A percentile compares a stretch with the other conserved stretches of the same genome.
Conservation (phyloP, 2,797 vertebrate genomes). For the Poeciliopsis presidionis region DNA sequence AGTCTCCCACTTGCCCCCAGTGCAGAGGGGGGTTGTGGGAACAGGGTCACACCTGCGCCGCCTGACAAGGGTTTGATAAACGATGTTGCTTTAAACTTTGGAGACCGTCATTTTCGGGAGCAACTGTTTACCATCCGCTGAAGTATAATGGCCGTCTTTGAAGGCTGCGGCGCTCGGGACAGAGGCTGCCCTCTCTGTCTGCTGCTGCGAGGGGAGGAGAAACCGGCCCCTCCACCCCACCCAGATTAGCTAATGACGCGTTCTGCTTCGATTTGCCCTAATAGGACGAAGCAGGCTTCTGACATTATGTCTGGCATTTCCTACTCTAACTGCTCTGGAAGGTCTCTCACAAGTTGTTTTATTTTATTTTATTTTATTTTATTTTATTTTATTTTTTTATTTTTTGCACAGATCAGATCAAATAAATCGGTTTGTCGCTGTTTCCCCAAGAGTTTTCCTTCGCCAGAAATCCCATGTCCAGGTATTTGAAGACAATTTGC, state of each 20-base stretch:
- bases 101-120: constrained; percentile 80
- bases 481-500: background rate
- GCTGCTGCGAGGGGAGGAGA: constrained; percentile 80
- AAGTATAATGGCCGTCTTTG: constrained; percentile 82
- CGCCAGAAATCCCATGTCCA: background rate
- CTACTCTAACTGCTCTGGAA: constrained; percentile 64
- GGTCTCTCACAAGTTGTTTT: constrained; percentile 57
- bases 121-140: constrained; percentile 81
- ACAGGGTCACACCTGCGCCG: constrained; percentile 85
- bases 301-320: constrained; percentile 78
- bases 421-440: constrained; percentile 5
- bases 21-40: constrained; percentile 72
- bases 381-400: background rate
- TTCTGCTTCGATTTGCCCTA: constrained; percentile 83
- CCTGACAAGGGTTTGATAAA: constrained; percentile 83
- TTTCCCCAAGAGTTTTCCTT: constrained; percentile 1
- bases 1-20: constrained; percentile 25
- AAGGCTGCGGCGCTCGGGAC: constrained; percentile 65
- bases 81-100: constrained; percentile 86
- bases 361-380: background rate
- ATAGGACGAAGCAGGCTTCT: constrained; percentile 82
- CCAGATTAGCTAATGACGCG: constrained; percentile 86
- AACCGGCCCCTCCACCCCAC: constrained; percentile 62
- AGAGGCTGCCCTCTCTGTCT: constrained; percentile 80
- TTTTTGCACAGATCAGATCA: constrained; percentile 13